phyloP scores from a whole-genome alignment of 2,797 vertebrate species.

The Podarcis lilfordi region DNA sequence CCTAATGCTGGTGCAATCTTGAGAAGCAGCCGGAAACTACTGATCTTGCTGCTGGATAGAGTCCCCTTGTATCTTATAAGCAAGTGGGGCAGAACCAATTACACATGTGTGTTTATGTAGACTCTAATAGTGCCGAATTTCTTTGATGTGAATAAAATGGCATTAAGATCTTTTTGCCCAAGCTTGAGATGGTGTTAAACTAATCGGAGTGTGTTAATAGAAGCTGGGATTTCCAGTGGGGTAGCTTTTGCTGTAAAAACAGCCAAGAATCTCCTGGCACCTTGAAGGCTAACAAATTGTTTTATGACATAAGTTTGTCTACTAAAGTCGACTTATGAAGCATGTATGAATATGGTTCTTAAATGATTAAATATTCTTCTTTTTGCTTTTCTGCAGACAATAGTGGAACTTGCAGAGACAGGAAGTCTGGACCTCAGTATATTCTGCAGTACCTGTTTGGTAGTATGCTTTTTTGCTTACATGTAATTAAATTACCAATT shows the following conservation, averaged over 20 bases:
- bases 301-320: neutral
- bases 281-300: neutral
- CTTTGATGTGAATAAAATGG: neutral
- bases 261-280: neutral
- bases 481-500: slow-evolving; percentile 11
- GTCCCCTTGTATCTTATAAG: neutral
- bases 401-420: slow-evolving; percentile 97
- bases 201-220: neutral
- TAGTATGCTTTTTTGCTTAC: slow-evolving; percentile 71
- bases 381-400: slow-evolving; percentile 83
- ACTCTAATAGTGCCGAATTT: neutral
- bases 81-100: neutral
- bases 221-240: neutral
- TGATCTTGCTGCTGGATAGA: neutral
- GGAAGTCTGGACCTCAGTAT: slow-evolving; percentile 98
- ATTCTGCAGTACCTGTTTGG: slow-evolving; percentile 99
- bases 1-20: neutral
- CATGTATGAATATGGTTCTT: neutral
- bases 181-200: neutral
- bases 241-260: neutral
- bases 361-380: slow-evolving; percentile 43
- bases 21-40: neutral
- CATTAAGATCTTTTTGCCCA: neutral
- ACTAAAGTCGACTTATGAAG: neutral
- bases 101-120: neutral